Evolutionary conservation across 2,113 vertebrate genomes (phyloP).

Genomic region (Albula glossodonta): DNA sequence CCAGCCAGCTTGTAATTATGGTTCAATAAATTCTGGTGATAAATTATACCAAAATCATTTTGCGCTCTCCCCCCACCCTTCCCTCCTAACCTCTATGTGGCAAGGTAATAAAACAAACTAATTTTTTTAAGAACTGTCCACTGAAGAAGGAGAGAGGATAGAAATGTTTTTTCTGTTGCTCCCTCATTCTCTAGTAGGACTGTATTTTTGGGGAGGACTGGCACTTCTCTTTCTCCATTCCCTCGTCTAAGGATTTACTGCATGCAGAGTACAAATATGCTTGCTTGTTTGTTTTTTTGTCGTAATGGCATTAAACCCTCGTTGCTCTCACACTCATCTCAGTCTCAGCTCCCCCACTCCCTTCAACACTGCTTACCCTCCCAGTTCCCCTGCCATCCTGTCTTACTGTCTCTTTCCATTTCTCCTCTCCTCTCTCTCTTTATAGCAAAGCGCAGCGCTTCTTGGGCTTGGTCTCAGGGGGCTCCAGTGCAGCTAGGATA

Average conservation of each 20-base stretch:
- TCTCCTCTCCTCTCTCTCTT: conserved; percentile 23
- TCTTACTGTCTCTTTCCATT: conserved; percentile 1
- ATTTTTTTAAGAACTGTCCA: conserved; percentile 42
- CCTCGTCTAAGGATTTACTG: conserved; percentile 27
- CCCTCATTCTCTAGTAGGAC: conserved; percentile 32
- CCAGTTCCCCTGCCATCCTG: background rate
- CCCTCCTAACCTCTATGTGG: conserved; percentile 55
- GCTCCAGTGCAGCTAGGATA: conserved; percentile 74
- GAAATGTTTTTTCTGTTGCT: conserved; percentile 1
- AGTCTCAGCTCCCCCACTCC: conserved; percentile 27
- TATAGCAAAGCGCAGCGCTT: conserved; percentile 71
- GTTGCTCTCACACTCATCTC: conserved; percentile 17
- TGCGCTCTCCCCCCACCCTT: background rate
- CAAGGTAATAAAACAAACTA: conserved; percentile 50
- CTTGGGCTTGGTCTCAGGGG: conserved; percentile 73
- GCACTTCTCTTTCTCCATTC: conserved; percentile 29
- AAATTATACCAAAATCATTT: background rate
- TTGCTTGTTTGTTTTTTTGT: conserved; percentile 32
- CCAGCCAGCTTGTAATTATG: conserved; percentile 25
- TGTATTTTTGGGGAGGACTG: conserved; percentile 31
- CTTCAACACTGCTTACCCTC: conserved; percentile 21
- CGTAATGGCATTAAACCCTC: conserved; percentile 44
- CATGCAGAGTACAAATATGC: conserved; percentile 52
- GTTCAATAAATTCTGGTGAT: conserved; percentile 2
- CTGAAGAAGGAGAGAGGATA: conserved; percentile 38